Conservation (phyloP, 92 coral and sea anemone species). For the Galaxea fascicularis region DNA sequence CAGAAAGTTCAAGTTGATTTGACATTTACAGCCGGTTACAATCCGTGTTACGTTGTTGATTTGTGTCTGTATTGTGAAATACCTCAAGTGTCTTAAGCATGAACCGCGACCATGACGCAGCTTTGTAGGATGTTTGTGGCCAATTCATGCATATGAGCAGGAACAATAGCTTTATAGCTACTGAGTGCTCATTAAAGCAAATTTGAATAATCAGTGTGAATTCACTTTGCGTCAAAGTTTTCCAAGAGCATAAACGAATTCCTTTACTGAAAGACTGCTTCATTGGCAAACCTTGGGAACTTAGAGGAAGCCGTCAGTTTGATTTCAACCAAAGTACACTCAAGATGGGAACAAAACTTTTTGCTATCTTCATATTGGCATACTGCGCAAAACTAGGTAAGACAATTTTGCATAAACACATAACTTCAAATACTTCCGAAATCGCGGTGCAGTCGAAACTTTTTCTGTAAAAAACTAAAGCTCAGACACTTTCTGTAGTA, state of each 20-base stretch:
- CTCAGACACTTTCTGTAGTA: too few relatives aligned
- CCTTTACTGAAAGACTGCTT: not conserved
- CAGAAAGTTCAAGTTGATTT: too few relatives aligned
- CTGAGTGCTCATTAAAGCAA: not conserved
- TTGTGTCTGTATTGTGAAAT: too few relatives aligned
- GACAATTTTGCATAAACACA: not conserved
- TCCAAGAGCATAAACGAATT: not conserved
- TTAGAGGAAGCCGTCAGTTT: not conserved
- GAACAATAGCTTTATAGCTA: not conserved
- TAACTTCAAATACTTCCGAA: not conserved
- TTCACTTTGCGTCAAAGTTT: slow-evolving; percentile 2
- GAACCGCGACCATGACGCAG: not conserved
- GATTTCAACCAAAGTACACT: not conserved
- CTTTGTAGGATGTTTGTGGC: not conserved
- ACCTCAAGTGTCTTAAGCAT: too few relatives aligned
- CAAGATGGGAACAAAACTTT: not conserved
- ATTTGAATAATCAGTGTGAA: slow-evolving; percentile 8
- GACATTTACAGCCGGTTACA: too few relatives aligned
- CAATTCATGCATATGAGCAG: not conserved
- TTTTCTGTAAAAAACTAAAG: too few relatives aligned
- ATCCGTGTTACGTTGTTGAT: too few relatives aligned
- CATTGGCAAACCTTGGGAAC: not conserved
- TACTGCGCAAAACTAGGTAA: slow-evolving; percentile 6
- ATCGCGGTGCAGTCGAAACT: not conserved
- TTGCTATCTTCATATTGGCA: not conserved